Percentiles rank a stretch among this genome's conserved stretches.
These are phyloP conservation scores for Dendrolimus punctatus DNA, from an alignment of 1,140 invertebrate genomes.

Conservation along the genomic window DNA sequence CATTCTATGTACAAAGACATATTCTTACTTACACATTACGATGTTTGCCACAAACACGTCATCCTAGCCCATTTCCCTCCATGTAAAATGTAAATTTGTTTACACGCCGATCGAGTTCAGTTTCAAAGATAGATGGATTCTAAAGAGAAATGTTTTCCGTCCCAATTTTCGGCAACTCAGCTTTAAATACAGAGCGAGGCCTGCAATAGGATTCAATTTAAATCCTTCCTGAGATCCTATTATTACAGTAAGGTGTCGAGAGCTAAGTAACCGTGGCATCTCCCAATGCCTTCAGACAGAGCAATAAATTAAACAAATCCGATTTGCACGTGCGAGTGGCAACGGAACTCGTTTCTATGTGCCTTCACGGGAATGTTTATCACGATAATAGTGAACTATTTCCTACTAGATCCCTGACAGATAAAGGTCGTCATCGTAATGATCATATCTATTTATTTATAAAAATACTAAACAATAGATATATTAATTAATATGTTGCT, in stretches of 20 bases:
- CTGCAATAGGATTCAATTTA: conserved; percentile 47
- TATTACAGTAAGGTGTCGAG: conserved; percentile 28
- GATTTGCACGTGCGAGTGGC: conserved; percentile 56
- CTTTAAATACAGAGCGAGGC: conserved; percentile 32
- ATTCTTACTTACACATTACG: not conserved
- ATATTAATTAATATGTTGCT: too few species aligned
- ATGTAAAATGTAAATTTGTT: too few species aligned
- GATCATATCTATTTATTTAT: too few species aligned
- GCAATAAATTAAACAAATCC: conserved; percentile 66
- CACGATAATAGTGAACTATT: too few species aligned
- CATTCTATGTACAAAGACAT: conserved; percentile 2
- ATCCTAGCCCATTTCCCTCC: too few species aligned
- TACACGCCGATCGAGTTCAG: too few species aligned
- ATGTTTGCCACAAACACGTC: too few species aligned
- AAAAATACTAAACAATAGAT: too few species aligned
- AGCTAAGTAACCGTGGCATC: conserved; percentile 32
- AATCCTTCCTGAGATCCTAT: conserved; percentile 30
- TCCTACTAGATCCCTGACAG: too few species aligned
- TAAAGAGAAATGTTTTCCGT: conserved; percentile 1
- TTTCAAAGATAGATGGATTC: too few species aligned
- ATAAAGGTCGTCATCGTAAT: too few species aligned
- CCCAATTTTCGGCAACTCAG: conserved; percentile 11
- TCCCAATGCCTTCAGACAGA: conserved; percentile 41
- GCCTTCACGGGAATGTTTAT: too few species aligned
- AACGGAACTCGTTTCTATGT: conserved; percentile 28